Percentiles rank a stretch among this genome's conserved stretches.
Conservation (phyloP, 2,113 vertebrate species). For the Felis chaus region DNA sequence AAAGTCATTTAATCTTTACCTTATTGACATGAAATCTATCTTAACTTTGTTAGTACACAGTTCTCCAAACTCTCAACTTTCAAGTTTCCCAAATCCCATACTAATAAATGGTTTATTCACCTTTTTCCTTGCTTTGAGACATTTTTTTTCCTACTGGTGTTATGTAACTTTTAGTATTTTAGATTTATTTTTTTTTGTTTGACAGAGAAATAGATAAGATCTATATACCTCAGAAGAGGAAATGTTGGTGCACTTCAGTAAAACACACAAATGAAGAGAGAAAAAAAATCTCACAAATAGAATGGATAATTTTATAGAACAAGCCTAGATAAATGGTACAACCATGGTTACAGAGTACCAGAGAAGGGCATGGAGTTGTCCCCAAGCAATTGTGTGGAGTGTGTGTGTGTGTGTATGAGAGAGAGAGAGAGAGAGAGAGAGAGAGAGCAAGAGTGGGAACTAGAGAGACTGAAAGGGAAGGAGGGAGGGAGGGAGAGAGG, state of each 20-base stretch:
- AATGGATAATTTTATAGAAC: not conserved
- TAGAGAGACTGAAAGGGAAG: too few relatives aligned
- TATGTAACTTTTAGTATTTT: not conserved
- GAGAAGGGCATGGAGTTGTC: not conserved
- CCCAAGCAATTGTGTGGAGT: not conserved
- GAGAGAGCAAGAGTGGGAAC: not conserved
- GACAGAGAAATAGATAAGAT: not conserved
- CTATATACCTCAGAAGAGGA: not conserved
- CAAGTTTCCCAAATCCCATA: not conserved
- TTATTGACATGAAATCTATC: not conserved
- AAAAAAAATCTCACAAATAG: not conserved
- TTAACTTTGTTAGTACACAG: not conserved
- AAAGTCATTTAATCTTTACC: constrained; percentile 48
- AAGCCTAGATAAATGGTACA: not conserved
- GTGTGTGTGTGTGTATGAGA: not conserved
- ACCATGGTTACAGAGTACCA: not conserved
- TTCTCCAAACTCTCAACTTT: not conserved
- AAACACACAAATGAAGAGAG: not conserved
- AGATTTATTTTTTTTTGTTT: not conserved
- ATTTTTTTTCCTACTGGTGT: not conserved
- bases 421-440: not conserved
- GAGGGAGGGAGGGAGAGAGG: too few relatives aligned
- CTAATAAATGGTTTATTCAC: not conserved
- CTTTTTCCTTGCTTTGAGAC: not conserved
- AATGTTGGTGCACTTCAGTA: not conserved